Evolutionary conservation across 2,797 vertebrate genomes (phyloP).

Genomic region (Fringilla coelebs): DNA sequence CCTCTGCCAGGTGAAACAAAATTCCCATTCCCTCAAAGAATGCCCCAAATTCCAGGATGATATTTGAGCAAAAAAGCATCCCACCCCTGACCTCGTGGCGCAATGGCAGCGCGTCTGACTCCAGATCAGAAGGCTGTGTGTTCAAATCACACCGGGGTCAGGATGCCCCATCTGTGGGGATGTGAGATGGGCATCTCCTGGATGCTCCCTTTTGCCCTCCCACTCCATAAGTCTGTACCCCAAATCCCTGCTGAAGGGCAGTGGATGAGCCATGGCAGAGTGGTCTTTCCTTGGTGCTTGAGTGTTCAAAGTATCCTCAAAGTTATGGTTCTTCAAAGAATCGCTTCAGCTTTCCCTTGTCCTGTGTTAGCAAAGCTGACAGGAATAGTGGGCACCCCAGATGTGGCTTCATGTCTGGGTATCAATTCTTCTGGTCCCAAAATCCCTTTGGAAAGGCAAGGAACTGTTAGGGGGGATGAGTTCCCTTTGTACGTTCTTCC

Average conservation of each 20-base stretch:
- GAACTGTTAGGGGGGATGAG: neutral
- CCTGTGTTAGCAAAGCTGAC: neutral
- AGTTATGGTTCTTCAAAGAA: neutral
- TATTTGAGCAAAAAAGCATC: accelerated
- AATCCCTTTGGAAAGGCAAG: neutral
- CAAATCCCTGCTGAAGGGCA: neutral
- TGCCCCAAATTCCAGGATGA: accelerated
- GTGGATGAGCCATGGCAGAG: neutral
- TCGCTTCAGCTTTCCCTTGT: neutral
- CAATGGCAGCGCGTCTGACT: constrained; percentile 64
- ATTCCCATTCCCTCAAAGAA: neutral
- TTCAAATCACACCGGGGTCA: constrained; percentile 66
- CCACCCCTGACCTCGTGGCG: constrained; percentile 21
- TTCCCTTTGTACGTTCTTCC: neutral
- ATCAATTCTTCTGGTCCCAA: accelerated
- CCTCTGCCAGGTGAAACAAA: accelerated
- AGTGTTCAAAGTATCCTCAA: neutral
- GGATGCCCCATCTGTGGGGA: accelerated
- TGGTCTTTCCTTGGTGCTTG: neutral
- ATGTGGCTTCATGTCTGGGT: accelerated
- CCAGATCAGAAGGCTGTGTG: constrained; percentile 69
- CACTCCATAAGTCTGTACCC: accelerated
- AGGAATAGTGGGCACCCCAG: neutral
- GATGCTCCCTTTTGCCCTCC: accelerated
- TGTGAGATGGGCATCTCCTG: too few species aligned